These are phyloP conservation scores for Hippocampus guttulatus DNA, from an alignment of 2,113 vertebrate genomes.

Conservation along the genomic window DNA sequence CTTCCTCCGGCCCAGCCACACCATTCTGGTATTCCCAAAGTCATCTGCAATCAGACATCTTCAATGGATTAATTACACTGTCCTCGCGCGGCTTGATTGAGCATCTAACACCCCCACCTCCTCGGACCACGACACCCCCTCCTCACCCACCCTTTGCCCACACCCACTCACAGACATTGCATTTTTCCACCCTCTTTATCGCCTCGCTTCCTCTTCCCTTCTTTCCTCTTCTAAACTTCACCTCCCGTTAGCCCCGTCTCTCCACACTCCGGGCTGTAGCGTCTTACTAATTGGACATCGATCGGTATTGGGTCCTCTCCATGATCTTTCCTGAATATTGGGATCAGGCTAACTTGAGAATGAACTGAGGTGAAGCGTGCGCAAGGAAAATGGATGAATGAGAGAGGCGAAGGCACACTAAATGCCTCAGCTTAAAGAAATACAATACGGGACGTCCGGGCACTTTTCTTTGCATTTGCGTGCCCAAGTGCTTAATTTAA, in stretches of 20 bases:
- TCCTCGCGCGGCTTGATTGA: constrained; percentile 68
- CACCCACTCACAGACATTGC: constrained; percentile 42
- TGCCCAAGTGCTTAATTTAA: neutral
- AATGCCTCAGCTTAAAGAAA: constrained; percentile 49
- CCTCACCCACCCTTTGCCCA: constrained; percentile 42
- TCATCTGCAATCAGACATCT: constrained; percentile 78
- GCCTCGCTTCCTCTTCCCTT: neutral
- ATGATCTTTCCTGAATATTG: constrained; percentile 72
- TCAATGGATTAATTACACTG: constrained; percentile 77
- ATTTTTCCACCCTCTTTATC: constrained; percentile 31
- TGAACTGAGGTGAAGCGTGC: constrained; percentile 62
- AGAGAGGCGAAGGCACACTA: constrained; percentile 39
- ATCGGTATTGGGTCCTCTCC: constrained; percentile 55
- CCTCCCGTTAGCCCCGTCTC: constrained; percentile 31
- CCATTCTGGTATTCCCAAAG: constrained; percentile 68
- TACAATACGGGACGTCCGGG: constrained; percentile 13
- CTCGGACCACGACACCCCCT: constrained; percentile 40
- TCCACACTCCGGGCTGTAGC: constrained; percentile 24
- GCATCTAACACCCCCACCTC: constrained; percentile 59
- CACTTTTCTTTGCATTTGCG: neutral
- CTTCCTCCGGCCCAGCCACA: constrained; percentile 41
- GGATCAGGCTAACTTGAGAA: constrained; percentile 69
- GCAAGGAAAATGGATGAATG: constrained; percentile 36
- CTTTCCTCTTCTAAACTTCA: constrained; percentile 23
- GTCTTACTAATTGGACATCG: constrained; percentile 72